Base-by-base conservation (phyloP, 2,797 vertebrate genomes). In the Ficedula albicollis region DNA sequence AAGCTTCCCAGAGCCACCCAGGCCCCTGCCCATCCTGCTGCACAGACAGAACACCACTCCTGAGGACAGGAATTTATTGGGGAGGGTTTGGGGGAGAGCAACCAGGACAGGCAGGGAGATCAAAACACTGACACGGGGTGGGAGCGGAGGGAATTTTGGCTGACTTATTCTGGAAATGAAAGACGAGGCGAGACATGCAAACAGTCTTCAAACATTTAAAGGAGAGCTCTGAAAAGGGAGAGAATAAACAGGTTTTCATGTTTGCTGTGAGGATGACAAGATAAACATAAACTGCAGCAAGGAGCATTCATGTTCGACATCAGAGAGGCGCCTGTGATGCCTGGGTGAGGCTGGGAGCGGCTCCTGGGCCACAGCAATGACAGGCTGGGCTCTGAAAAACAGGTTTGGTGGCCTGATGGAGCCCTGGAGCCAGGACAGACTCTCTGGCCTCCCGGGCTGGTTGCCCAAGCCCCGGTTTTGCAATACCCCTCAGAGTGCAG, bases 181-280 rank as follows among this genome's bases (percentile, higher is more conserved):
- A 84, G 94, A 83, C 3, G 44, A 95, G 67, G 81, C 11, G 16
- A 84, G 87, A 70, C 15, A 13, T 10, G 75, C 30, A 62, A 95
- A 68, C 39, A 73, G n/a, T 6, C 95, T 96, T 93, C 95, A 96
- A 83, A 94, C 64, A 70, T 80, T 76, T 85, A 82, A 59, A 89
- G 89, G 81, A 36, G 41, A 85, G 89, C 92, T 84, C 84, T 59
- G 87, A 62, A 82, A 90, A 87, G 77, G 89, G 46, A 66, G 81
- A 51, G 91, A 87, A 92, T 87, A 96, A 96, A 89, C 87, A 95
- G 91, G 87, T 96, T 95, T 94, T 95, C 94, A 74, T 93, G 95
- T 91, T 91, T 14, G 4, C 94, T 79, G 0, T 15, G 92, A 93
- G 91, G 91, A 89, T 92, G 95, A 95, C 96, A 96, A 96, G 95